Evolutionary conservation across 2,113 vertebrate genomes (phyloP).

Genomic region (Neolamprologus kungweensis): DNA sequence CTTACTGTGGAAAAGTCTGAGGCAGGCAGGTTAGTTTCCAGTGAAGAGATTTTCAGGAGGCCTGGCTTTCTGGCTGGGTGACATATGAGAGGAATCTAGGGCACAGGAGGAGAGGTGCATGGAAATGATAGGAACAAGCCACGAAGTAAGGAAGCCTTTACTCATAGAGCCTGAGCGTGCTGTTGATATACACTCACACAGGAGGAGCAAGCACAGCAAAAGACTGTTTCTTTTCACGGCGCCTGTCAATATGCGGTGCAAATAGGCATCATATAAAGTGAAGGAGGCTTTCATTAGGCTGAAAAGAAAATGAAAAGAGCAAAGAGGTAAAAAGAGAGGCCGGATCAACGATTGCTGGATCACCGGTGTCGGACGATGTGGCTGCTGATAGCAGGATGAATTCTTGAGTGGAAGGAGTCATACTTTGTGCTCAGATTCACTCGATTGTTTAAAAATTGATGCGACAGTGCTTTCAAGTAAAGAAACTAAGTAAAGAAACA

Average conservation of each 20-base stretch:
- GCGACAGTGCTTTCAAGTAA: background rate
- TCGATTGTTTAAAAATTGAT: background rate
- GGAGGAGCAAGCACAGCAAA: background rate
- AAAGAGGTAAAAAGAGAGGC: background rate
- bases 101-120: rapidly evolving
- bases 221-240: rapidly evolving
- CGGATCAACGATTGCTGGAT: background rate
- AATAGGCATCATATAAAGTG: background rate
- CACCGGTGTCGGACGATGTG: background rate
- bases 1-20: background rate
- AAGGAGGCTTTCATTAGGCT: rapidly evolving
- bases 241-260: background rate
- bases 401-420: background rate
- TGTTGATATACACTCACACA: background rate
- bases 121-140: background rate
- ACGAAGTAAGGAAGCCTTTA: background rate
- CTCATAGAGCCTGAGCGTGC: background rate
- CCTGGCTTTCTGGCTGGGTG: background rate
- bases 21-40: background rate
- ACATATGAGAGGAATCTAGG: background rate
- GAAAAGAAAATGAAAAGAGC: background rate
- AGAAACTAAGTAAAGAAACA: background rate
- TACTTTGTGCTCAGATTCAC: background rate
- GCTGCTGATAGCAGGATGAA: background rate
- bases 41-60: background rate